Percentiles rank a stretch among this genome's conserved stretches.
Evolutionary conservation across 2,797 vertebrate genomes (phyloP).

Genomic region (Acestrorhynchus altus): DNA sequence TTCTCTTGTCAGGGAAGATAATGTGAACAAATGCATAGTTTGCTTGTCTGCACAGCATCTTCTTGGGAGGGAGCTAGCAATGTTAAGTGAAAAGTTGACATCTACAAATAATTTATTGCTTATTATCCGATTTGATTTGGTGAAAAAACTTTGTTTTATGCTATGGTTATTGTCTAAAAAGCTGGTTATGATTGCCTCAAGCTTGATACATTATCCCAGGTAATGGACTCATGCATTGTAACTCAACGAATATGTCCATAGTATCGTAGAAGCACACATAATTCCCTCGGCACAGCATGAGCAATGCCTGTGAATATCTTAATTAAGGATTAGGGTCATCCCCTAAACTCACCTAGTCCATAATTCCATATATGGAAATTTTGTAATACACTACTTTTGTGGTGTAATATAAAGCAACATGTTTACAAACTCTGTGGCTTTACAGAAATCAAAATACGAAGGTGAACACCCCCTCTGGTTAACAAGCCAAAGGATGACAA

Average conservation of each 20-base stretch:
- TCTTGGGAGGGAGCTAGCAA: neutral
- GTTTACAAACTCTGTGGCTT: no score
- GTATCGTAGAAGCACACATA: no score
- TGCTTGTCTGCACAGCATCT: neutral
- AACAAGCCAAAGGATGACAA: no score
- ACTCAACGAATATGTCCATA: neutral
- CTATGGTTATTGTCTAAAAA: neutral
- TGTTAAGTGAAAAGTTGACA: neutral
- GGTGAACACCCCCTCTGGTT: no score
- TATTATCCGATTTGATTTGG: neutral
- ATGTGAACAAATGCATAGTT: neutral
- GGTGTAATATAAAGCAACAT: no score
- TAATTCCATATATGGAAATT: no score
- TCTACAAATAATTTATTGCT: neutral
- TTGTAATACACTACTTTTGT: no score
- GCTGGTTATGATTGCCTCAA: neutral
- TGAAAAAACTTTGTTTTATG: neutral
- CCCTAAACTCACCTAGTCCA: no score
- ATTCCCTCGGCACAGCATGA: no score
- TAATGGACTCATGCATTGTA: neutral
- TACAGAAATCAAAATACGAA: no score
- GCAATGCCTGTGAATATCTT: no score
- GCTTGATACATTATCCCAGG: neutral
- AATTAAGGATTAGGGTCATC: no score
- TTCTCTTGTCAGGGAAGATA: slow-evolving; percentile 7